phyloP scores from a whole-genome alignment of 1,140 invertebrate genomes.

The Grapholita molesta region DNA sequence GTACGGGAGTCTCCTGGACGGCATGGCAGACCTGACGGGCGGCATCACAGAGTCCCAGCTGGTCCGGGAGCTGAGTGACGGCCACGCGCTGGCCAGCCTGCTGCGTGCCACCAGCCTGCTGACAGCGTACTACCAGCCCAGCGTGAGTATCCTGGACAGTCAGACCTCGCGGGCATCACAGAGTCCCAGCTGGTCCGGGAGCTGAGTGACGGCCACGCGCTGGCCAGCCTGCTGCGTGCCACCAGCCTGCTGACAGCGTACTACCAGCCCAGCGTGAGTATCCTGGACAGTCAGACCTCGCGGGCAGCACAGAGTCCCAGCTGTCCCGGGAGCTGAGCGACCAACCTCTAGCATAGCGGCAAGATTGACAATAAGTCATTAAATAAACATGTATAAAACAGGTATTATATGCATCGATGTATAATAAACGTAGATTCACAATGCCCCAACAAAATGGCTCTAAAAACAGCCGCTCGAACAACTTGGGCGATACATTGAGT shows the following conservation, averaged over 20 bases:
- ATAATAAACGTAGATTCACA: no score
- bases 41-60: slow-evolving; percentile 91
- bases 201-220: slow-evolving; percentile 83
- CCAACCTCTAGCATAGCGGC: no score
- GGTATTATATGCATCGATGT: no score
- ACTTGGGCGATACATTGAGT: no score
- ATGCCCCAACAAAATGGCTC: no score
- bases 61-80: slow-evolving; percentile 84
- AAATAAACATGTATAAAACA: no score
- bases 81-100: slow-evolving; percentile 84
- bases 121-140: slow-evolving; percentile 79
- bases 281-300: no score
- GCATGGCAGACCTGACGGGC: slow-evolving; percentile 92
- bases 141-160: no score
- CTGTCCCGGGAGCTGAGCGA: no score
- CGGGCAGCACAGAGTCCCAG: no score
- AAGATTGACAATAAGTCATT: no score
- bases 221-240: slow-evolving; percentile 88
- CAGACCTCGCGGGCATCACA: slow-evolving; percentile 93
- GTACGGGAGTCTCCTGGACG: slow-evolving; percentile 92
- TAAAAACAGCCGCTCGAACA: no score
- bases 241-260: slow-evolving; percentile 88
- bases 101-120: slow-evolving; percentile 92
- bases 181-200: slow-evolving; percentile 87
- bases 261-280: slow-evolving; percentile 38